Evolutionary conservation across 2,113 vertebrate genomes (phyloP).

Genomic region (Periophthalmodon schlosseri): DNA sequence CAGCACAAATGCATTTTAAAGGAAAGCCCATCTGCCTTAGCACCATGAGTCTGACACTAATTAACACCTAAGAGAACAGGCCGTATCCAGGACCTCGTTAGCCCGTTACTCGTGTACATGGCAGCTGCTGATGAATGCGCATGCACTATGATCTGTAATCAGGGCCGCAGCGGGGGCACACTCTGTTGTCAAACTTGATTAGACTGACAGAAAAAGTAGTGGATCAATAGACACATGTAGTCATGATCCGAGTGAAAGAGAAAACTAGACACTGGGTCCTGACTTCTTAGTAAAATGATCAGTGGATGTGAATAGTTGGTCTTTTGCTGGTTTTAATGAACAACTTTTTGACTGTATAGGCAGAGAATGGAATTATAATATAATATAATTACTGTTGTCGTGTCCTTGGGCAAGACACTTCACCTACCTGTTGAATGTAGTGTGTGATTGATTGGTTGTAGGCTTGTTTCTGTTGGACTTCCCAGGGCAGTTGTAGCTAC

Average conservation of each 20-base stretch:
- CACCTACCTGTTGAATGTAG: too few species aligned
- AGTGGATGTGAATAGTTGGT: background rate
- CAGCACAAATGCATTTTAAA: background rate
- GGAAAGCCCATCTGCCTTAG: slow-evolving; percentile 9
- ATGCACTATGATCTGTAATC: slow-evolving; percentile 25
- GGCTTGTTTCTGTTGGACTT: too few species aligned
- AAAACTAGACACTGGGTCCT: background rate
- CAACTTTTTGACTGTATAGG: too few species aligned
- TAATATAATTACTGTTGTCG: too few species aligned
- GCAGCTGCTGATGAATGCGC: slow-evolving; percentile 31
- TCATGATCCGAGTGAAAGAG: background rate
- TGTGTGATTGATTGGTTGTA: too few species aligned
- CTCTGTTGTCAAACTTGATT: slow-evolving; percentile 5
- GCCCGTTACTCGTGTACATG: background rate
- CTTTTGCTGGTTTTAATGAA: background rate
- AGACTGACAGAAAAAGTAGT: background rate
- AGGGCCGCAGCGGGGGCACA: slow-evolving; percentile 10
- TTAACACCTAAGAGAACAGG: slow-evolving; percentile 13
- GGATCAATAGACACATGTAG: slow-evolving; percentile 7
- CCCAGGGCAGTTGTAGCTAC: too few species aligned
- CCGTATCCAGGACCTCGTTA: slow-evolving; percentile 1
- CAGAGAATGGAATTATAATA: background rate
- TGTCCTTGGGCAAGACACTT: too few species aligned
- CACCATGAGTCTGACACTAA: slow-evolving; percentile 4
- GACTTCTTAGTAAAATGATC: background rate